Base-by-base conservation (phyloP, 2,113 vertebrate genomes). In the Strigops habroptila region DNA sequence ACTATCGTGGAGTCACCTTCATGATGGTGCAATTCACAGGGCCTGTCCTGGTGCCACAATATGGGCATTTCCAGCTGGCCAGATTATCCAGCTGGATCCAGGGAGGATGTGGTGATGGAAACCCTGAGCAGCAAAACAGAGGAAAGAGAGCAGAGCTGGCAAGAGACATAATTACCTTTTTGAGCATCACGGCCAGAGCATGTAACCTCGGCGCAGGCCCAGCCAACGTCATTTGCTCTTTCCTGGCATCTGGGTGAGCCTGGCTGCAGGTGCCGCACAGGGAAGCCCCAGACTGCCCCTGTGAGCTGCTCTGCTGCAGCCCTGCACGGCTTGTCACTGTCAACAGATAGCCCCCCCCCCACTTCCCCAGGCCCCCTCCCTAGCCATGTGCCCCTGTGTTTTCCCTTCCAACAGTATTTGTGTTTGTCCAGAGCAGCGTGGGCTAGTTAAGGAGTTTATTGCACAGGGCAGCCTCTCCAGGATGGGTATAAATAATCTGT, bases 191-290 rank as follows among this genome's bases (percentile, higher is more conserved):
- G 1, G 44, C 15, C 18, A 19, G 49, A 31, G 18, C 1, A 0
- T 1, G 12, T 2, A 5, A 16, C 10, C 44, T 33, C 7, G 0
- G 0, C 1, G 0, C 4, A 1, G 6, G 14, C 10, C 39, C 4
- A 2, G 27, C 24, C 1, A 3, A 15, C 2, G 0, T 30, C 12
- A 2, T 28, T 41, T 46, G 23, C 52, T 64, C 70, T 22, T 6
- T 67, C 33, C 35, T 7, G 30, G 30, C 3, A 0, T 46, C 57
- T 4, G 2, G 21, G 59, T 1, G 16, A 44, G 65, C 39, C 43
- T 0, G 7, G 44, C 51, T 75, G 69, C 60, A 75, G 73, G 62
- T 75, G 63, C 55, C 82, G 51, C 1, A 0, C 1, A 19, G 52
- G 48, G 49, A 79, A 90, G 62, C 30, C 71, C 80, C 60, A 0